Percentiles rank a stretch among this genome's conserved stretches.
phyloP scores from a whole-genome alignment of 1,140 invertebrate species.

The Euschistus heros region DNA sequence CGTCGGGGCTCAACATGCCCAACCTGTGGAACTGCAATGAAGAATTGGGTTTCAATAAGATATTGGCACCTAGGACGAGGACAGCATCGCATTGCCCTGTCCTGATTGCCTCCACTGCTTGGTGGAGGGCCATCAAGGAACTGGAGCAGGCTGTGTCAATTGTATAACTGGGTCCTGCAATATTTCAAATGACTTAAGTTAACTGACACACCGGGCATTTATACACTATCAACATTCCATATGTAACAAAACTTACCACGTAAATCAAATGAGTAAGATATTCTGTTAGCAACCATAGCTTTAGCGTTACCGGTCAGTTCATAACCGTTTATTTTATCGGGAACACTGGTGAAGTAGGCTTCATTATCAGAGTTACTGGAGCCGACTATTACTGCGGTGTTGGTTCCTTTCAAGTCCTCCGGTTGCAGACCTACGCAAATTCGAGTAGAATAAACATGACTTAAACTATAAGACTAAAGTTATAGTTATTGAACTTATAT shows the following conservation, averaged over 20 bases:
- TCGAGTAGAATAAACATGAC: not conserved
- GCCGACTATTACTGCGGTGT: constrained; percentile 85
- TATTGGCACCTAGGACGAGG: constrained; percentile 68
- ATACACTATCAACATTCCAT: not conserved
- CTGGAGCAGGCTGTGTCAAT: constrained; percentile 95
- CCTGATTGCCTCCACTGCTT: constrained; percentile 72
- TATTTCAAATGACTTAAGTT: not conserved
- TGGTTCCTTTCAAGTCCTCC: constrained; percentile 60
- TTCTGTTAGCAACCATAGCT: constrained; percentile 92
- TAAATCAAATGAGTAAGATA: constrained; percentile 92
- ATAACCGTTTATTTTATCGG: constrained; percentile 78
- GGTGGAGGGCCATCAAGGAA: constrained; percentile 75
- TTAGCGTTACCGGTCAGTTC: constrained; percentile 82
- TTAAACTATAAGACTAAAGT: not conserved
- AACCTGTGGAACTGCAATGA: constrained; percentile 89
- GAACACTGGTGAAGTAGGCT: constrained; percentile 63
- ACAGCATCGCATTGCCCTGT: constrained; percentile 83
- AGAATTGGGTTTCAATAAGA: constrained; percentile 75
- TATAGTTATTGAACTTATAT: not conserved
- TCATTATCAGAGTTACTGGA: constrained; percentile 76
- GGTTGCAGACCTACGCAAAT: constrained; percentile 57
- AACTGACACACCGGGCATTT: not conserved
- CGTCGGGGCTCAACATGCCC: constrained; percentile 80
- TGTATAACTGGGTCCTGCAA: constrained; percentile 74
- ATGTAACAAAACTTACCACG: constrained; percentile 31